A percentile compares a stretch with the other conserved stretches of the same genome.
phyloP scores from a whole-genome alignment of 2,113 vertebrate genomes.

The Saimiri boliviensis region DNA sequence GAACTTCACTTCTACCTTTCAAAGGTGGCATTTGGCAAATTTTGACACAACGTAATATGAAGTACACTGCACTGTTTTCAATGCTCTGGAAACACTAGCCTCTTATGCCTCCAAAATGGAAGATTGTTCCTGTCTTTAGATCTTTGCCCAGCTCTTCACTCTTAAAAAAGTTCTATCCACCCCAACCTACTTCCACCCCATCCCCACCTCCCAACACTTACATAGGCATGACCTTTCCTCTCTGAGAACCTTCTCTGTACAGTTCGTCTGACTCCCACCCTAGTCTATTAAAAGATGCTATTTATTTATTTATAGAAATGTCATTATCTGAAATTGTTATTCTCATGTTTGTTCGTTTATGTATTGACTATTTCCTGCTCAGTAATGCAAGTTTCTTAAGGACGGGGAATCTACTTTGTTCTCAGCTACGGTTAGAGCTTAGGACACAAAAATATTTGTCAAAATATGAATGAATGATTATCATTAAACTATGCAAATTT shows the following conservation, averaged over 20 bases:
- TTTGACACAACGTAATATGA: not conserved
- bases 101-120: not conserved
- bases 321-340: not conserved
- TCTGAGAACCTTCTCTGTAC: not conserved
- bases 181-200: not conserved
- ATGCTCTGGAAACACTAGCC: not conserved
- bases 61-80: fast-evolving
- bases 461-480: not conserved
- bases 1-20: not conserved
- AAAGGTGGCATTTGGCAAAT: not conserved
- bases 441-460: not conserved
- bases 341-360: not conserved
- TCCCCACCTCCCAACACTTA: not conserved
- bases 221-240: not conserved
- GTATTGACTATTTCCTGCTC: not conserved
- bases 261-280: not conserved
- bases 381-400: not conserved
- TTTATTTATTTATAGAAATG: not conserved
- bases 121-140: not conserved
- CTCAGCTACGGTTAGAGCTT: not conserved
- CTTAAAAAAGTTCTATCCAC: not conserved
- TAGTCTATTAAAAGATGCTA: not conserved
- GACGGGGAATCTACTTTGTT: not conserved
- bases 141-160: not conserved
- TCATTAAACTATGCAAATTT: not conserved